Evolutionary conservation across 2,113 vertebrate genomes (phyloP).

Genomic region (Pungitius pungitius): DNA sequence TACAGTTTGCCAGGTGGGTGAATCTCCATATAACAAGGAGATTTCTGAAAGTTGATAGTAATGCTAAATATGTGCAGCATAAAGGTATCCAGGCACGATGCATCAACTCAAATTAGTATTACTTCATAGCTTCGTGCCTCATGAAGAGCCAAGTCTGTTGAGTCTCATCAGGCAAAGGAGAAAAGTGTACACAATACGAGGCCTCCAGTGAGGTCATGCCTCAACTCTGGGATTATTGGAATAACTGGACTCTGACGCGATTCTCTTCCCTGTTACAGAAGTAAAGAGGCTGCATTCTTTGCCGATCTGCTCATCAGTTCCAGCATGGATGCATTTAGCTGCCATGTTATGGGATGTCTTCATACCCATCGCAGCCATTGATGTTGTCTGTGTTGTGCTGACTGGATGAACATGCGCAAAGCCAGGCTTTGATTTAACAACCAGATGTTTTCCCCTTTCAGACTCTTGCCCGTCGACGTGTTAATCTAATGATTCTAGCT

Average conservation of each 20-base stretch:
- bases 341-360: slow-evolving; percentile 1
- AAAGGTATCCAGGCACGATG: not conserved
- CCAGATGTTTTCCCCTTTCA: not conserved
- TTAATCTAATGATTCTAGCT: not conserved
- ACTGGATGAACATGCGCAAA: not conserved
- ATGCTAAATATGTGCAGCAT: not conserved
- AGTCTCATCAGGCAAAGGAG: slow-evolving; percentile 39
- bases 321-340: slow-evolving; percentile 15
- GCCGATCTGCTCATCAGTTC: slow-evolving; percentile 61
- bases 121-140: slow-evolving; percentile 45
- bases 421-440: not conserved
- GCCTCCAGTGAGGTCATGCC: slow-evolving; percentile 52
- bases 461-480: not conserved
- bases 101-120: slow-evolving; percentile 11
- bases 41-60: not conserved
- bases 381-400: not conserved
- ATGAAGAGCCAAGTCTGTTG: slow-evolving; percentile 28
- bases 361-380: not conserved
- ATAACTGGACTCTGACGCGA: slow-evolving; percentile 61
- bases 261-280: slow-evolving; percentile 37
- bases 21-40: not conserved
- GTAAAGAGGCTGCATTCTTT: slow-evolving; percentile 21
- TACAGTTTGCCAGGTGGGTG: not conserved
- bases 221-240: slow-evolving; percentile 50
- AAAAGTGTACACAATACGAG: slow-evolving; percentile 38